These are phyloP conservation scores for Tiliqua scincoides DNA, from an alignment of 2,113 vertebrate species.

Conservation along the genomic window DNA sequence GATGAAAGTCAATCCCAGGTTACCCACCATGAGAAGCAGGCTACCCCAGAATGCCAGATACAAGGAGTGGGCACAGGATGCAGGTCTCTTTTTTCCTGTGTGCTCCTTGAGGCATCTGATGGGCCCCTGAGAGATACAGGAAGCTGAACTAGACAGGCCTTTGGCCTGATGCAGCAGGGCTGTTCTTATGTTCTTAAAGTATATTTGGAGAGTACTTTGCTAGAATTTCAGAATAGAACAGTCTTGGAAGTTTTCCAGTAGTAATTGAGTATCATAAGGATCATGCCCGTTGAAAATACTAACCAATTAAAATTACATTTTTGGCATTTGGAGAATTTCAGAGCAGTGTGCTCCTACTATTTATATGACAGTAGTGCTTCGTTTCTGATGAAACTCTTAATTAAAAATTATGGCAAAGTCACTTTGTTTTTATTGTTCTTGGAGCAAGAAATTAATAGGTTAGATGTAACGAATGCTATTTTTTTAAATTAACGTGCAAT, in stretches of 20 bases:
- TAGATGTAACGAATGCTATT: not conserved
- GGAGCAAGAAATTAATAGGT: not conserved
- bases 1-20: no score
- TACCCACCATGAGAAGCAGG: no score
- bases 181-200: no score
- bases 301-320: not conserved
- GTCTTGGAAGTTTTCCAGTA: not conserved
- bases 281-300: not conserved
- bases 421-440: slow-evolving; percentile 1
- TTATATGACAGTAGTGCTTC: not conserved
- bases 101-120: no score
- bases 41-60: no score
- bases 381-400: slow-evolving; percentile 20
- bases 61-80: no score
- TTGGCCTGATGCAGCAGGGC: no score
- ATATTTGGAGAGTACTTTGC: not conserved
- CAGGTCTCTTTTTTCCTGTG: no score
- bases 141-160: no score
- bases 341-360: not conserved
- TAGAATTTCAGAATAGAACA: not conserved
- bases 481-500: slow-evolving; percentile 2
- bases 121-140: no score
- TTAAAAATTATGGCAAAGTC: not conserved
- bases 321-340: not conserved
- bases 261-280: not conserved